Conservation (phyloP, 1,140 invertebrate genomes). For the Brachionus calyciflorus region DNA sequence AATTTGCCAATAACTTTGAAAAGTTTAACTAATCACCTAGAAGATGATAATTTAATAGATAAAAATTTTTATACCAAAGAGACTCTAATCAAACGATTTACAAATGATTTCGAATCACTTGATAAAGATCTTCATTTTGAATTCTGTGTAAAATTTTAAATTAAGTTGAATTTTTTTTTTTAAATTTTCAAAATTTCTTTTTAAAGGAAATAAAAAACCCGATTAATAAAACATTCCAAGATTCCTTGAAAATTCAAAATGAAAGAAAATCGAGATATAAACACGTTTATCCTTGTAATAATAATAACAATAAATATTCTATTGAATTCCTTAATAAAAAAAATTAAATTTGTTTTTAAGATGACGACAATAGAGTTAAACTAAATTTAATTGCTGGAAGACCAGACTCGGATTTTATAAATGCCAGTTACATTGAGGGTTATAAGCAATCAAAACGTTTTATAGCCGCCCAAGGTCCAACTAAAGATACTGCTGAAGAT, state of each 20-base stretch:
- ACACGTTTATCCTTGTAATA: slow-evolving; percentile 41
- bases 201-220: slow-evolving; percentile 46
- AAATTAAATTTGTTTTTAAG: not conserved
- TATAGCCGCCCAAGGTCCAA: slow-evolving; percentile 43
- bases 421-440: slow-evolving; percentile 38
- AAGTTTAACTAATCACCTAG: slow-evolving; percentile 18
- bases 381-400: slow-evolving; percentile 11
- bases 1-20: slow-evolving; percentile 6
- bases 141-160: not conserved
- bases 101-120: not conserved
- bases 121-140: slow-evolving; percentile 40
- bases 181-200: not conserved
- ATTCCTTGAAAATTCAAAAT: slow-evolving; percentile 40
- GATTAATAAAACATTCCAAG: slow-evolving; percentile 33
- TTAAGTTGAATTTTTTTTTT: not conserved
- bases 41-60: not conserved
- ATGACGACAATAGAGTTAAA: slow-evolving; percentile 43
- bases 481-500: slow-evolving; percentile 35
- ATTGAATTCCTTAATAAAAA: not conserved
- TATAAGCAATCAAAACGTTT: slow-evolving; percentile 21
- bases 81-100: not conserved
- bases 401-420: slow-evolving; percentile 46
- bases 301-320: not conserved
- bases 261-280: slow-evolving; percentile 43
- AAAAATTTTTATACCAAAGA: slow-evolving; percentile 13